Evolutionary conservation across 2,113 vertebrate species (phyloP).

Genomic region (Ochotona curzoniae): DNA sequence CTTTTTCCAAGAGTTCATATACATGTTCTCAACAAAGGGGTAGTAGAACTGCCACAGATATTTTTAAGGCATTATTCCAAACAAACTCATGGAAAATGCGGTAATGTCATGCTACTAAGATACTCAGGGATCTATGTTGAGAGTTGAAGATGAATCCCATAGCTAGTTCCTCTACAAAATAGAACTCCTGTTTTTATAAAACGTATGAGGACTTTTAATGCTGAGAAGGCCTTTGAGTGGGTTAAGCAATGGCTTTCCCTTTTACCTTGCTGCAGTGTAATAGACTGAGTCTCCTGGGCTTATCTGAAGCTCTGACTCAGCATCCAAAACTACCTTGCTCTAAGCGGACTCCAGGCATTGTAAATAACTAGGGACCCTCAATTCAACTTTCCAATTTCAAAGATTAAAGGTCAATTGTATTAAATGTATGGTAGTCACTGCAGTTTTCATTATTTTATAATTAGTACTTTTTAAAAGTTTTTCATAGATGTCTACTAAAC

Average conservation of each 20-base stretch:
- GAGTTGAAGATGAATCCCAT: not conserved
- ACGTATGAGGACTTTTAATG: not conserved
- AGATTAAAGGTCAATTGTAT: constrained; percentile 13
- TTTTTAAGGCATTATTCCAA: not conserved
- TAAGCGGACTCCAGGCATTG: not conserved
- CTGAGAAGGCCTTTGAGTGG: not conserved
- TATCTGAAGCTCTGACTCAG: not conserved
- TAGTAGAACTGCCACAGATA: not conserved
- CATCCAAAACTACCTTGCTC: not conserved
- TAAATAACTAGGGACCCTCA: not conserved
- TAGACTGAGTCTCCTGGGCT: not conserved
- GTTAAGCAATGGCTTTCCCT: not conserved
- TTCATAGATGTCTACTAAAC: not conserved
- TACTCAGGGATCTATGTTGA: not conserved
- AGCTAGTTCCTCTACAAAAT: not conserved
- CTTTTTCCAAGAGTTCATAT: not conserved
- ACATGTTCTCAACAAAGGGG: not conserved
- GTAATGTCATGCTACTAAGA: constrained; percentile 23
- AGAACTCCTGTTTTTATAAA: not conserved
- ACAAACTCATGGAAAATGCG: not conserved
- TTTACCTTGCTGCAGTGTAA: not conserved
- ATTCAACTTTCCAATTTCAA: not conserved
- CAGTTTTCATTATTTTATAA: not conserved
- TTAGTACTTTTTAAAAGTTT: not conserved
- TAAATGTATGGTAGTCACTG: not conserved